Evolutionary conservation across 2,797 vertebrate species (phyloP).

Genomic region (Coregonus suidteri): DNA sequence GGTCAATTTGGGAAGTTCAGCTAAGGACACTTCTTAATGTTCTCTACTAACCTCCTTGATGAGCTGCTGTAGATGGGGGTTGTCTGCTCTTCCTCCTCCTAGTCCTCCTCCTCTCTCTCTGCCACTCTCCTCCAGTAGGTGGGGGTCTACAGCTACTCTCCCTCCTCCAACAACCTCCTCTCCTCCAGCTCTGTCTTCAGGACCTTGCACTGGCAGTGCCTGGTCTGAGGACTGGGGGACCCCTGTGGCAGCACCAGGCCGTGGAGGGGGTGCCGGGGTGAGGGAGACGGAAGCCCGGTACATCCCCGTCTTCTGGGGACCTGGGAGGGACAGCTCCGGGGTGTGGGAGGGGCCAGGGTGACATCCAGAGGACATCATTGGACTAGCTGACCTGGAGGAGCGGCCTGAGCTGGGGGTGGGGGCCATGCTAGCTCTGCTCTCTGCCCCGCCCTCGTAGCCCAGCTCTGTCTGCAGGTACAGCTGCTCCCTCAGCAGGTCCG

Average conservation of each 20-base stretch:
- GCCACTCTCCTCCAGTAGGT: conserved; percentile 49
- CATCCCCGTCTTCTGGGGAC: conserved; percentile 66
- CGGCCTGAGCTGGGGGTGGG: conserved; percentile 64
- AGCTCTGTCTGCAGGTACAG: conserved; percentile 89
- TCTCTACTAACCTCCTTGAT: conserved; percentile 83
- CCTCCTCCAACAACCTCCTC: conserved; percentile 36
- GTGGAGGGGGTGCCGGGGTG: conserved; percentile 79
- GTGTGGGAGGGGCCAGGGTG: neutral
- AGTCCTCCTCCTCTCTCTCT: conserved; percentile 22
- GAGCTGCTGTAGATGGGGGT: conserved; percentile 84
- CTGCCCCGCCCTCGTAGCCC: conserved; percentile 70
- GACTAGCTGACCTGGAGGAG: conserved; percentile 84
- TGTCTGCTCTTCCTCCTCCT: conserved; percentile 60
- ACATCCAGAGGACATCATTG: conserved; percentile 43
- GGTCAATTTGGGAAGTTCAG: neutral
- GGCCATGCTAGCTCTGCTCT: conserved; percentile 64
- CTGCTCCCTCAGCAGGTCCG: conserved; percentile 91
- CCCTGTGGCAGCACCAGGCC: conserved; percentile 60
- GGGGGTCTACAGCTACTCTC: conserved; percentile 47
- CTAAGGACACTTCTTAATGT: neutral
- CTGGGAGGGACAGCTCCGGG: conserved; percentile 6
- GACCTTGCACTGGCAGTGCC: conserved; percentile 6
- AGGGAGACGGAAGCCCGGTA: conserved; percentile 87
- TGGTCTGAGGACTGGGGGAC: conserved; percentile 4
- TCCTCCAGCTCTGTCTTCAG: conserved; percentile 29